Evolutionary conservation across 2,888 invertebrate genomes (phyloP), one percentile per base, ranked within the genome.

Genomic region (Aporophyla nigra): DNA sequence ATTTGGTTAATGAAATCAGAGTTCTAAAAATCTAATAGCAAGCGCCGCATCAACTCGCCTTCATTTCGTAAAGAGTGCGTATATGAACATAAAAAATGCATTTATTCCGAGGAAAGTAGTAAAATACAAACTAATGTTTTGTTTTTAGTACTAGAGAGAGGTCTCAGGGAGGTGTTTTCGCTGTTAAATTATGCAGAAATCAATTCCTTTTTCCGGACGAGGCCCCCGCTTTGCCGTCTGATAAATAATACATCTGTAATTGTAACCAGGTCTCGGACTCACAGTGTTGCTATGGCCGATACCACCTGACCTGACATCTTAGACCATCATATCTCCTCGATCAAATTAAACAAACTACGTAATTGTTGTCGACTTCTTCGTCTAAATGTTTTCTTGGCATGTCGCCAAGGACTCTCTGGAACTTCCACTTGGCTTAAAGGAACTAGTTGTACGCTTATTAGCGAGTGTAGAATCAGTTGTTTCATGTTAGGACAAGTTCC

Each of bases 181-280:
- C 91, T 95, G 93, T 92, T 96, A 95, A 96, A 96, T 96, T 96
- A 96, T 96, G 95, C 95, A 96, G 93, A 96, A 95, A 96, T 96
- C 96, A 96, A 96, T 96, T 96, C 94, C 95, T 96, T 95, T 93
- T 90, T 92, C 92, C 94, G 93, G 93, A 92, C 92, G 91, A 89
- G 84, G 90, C 91, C 91, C 91, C 88, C 91, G 88, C 90, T 91
- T 89, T 92, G 91, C 92, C 91, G 88, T 89, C 93, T 93, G 93
- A 94, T 96, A 95, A 95, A 96, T 96, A 96, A 96, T 94, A 95
- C 94, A 95, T 95, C 88, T 92, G 95, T 96, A 96, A 96, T 96
- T 95, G 95, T 94, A 93, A 93, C 92, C 92, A 89, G 87, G 88
- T 88, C 89, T 88, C 86, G 91, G 89, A 89, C 90, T 87, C 89